phyloP scores from a whole-genome alignment of 2,888 invertebrate species.

The Drosophila longiperda region DNA sequence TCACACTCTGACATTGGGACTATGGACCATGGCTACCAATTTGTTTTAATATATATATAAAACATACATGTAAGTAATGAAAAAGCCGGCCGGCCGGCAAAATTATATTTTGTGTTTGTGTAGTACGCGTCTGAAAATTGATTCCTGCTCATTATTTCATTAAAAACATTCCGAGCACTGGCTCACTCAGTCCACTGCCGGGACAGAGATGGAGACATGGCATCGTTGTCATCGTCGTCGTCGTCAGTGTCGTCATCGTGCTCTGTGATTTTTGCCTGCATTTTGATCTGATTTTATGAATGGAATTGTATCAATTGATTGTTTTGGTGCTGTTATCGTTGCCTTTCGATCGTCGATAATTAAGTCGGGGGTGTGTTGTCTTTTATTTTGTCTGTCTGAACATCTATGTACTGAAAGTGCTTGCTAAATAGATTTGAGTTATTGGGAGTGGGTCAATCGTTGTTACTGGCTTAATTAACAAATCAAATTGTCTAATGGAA shows the following conservation, averaged over 20 bases:
- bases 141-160: conserved; percentile 80
- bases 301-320: conserved; percentile 80
- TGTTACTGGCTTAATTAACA: conserved; percentile 61
- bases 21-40: conserved; percentile 67
- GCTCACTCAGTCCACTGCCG: conserved; percentile 32
- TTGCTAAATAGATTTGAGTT: conserved; percentile 65
- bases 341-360: conserved; percentile 77
- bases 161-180: conserved; percentile 54
- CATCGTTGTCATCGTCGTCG: conserved; percentile 5
- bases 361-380: conserved; percentile 65
- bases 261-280: conserved; percentile 72
- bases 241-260: conserved; percentile 37
- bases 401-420: conserved; percentile 10
- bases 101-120: conserved; percentile 58
- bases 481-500: conserved; percentile 66
- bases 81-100: conserved; percentile 76
- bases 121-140: conserved; percentile 66
- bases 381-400: conserved; percentile 4
- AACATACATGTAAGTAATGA: conserved; percentile 38
- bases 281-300: conserved; percentile 78
- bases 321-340: conserved; percentile 78
- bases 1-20: conserved; percentile 37
- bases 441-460: conserved; percentile 57
- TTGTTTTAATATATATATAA: conserved; percentile 72
- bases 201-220: conserved; percentile 32